Percentiles rank a stretch among this genome's conserved stretches.
Conservation (phyloP, 1,140 invertebrate genomes). For the Ptiloglossa arizonensis region DNA sequence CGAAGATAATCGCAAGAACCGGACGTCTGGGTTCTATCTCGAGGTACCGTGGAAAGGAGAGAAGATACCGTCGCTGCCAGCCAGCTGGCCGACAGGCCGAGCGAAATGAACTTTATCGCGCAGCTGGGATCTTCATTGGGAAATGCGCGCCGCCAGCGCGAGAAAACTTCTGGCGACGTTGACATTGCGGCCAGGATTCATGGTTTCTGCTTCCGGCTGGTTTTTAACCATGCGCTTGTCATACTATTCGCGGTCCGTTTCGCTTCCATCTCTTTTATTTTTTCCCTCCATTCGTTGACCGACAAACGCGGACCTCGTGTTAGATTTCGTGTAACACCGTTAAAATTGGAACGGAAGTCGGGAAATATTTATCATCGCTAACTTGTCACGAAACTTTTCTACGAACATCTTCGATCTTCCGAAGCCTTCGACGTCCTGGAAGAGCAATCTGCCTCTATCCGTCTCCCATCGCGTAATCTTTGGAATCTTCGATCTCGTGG, state of each 20-base stretch:
- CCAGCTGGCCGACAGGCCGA: slow-evolving; percentile 23
- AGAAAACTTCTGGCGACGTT: slow-evolving; percentile 44
- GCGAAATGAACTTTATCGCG: slow-evolving; percentile 66
- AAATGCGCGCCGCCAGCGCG: slow-evolving; percentile 39
- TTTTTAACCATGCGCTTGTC: slow-evolving; percentile 24
- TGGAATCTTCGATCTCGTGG: too few relatives aligned
- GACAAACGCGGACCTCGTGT: too few relatives aligned
- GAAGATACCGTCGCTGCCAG: slow-evolving; percentile 59
- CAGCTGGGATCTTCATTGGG: slow-evolving; percentile 68
- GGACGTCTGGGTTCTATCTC: slow-evolving; percentile 55
- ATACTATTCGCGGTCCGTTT: neutral
- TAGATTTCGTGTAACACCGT: too few relatives aligned
- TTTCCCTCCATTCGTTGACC: neutral
- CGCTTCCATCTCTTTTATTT: too few relatives aligned
- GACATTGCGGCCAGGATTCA: slow-evolving; percentile 37
- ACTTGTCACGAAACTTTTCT: too few relatives aligned
- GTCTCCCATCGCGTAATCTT: too few relatives aligned
- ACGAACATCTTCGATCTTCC: too few relatives aligned
- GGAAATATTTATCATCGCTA: too few relatives aligned
- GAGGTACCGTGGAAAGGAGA: slow-evolving; percentile 5
- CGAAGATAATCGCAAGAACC: slow-evolving; percentile 55
- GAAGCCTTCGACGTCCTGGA: too few relatives aligned
- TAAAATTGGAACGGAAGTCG: too few relatives aligned
- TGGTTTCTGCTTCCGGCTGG: slow-evolving; percentile 24
- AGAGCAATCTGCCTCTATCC: too few relatives aligned